Conservation (phyloP, 1,140 invertebrate genomes). For the Brachionus plicatilis region DNA sequence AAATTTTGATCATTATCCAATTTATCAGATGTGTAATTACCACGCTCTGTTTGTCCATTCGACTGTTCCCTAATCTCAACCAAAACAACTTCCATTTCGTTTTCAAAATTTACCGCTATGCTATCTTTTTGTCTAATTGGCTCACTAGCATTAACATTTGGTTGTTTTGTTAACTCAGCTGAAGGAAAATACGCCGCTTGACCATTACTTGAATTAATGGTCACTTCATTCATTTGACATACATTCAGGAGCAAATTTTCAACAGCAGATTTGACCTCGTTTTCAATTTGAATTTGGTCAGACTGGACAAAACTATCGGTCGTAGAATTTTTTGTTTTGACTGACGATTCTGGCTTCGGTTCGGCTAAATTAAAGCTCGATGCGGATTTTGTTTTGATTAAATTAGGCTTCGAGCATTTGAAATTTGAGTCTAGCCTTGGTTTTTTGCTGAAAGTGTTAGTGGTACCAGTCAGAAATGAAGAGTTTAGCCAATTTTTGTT, state of each 20-base stretch:
- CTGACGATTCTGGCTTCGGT: background rate
- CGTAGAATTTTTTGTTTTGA: background rate
- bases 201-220: background rate
- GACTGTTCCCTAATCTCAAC: background rate
- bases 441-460: background rate
- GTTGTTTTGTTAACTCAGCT: background rate
- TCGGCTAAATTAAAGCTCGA: background rate
- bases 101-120: background rate
- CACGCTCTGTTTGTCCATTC: background rate
- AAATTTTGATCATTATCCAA: conserved; percentile 10
- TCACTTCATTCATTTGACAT: conserved; percentile 28
- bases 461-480: background rate
- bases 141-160: background rate
- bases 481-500: conserved; percentile 5
- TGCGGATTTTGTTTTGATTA: background rate
- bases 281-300: background rate
- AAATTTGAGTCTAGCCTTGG: background rate
- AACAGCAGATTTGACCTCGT: conserved; percentile 7
- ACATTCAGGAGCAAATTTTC: conserved; percentile 22
- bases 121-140: background rate
- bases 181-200: background rate
- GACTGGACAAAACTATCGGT: background rate
- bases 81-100: conserved; percentile 26
- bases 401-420: background rate
- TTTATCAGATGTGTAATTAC: background rate